Evolutionary conservation across 2,797 vertebrate species (phyloP).

Genomic region (Ciconia nigra): DNA sequence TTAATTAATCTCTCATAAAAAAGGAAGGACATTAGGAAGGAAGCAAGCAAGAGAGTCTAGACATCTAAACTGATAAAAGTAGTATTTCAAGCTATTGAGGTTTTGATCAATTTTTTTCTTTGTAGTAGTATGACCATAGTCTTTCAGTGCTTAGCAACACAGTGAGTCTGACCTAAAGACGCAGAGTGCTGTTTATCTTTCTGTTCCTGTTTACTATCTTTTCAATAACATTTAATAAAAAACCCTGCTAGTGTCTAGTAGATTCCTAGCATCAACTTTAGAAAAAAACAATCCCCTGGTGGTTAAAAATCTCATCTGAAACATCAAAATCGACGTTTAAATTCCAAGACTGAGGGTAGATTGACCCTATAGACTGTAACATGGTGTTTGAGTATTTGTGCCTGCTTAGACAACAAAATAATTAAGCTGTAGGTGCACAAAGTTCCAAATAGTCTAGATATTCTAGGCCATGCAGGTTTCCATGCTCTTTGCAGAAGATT

Average conservation of each 20-base stretch:
- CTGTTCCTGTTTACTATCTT: neutral
- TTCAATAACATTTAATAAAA: neutral
- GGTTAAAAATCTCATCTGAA: neutral
- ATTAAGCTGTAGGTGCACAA: neutral
- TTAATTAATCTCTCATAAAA: neutral
- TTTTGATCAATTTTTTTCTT: neutral
- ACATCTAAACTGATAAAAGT: neutral
- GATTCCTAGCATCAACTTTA: neutral
- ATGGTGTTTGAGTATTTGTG: neutral
- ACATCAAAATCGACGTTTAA: neutral
- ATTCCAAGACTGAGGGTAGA: neutral
- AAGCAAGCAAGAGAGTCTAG: neutral
- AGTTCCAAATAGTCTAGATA: neutral
- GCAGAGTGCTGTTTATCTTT: neutral
- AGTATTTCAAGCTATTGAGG: neutral
- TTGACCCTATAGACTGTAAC: neutral
- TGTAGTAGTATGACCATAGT: neutral
- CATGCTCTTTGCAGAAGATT: neutral
- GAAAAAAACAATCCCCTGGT: neutral
- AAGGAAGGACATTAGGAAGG: neutral
- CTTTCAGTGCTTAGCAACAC: neutral
- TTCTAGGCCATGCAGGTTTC: neutral
- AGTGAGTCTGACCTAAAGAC: neutral
- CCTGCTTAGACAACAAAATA: neutral
- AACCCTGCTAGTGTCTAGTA: accelerated